These are phyloP conservation scores for Cettia cetti DNA, from an alignment of 2,113 vertebrate species.

Conservation along the genomic window DNA sequence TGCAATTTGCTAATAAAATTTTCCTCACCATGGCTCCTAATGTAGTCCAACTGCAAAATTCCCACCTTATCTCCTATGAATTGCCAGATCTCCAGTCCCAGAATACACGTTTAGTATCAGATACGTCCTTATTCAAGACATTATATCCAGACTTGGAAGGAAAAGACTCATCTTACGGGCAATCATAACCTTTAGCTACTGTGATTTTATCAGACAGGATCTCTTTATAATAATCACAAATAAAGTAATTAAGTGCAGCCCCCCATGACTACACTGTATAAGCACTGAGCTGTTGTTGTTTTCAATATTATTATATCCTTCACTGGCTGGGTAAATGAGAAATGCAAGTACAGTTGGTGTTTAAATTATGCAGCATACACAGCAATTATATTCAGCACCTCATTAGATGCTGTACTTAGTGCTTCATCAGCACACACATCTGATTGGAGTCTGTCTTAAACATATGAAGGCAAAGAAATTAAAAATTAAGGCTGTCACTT, in stretches of 20 bases:
- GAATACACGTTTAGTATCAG: not conserved
- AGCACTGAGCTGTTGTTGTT: not conserved
- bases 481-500: not conserved
- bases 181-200: not conserved
- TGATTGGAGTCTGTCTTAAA: not conserved
- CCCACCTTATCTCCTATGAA: not conserved
- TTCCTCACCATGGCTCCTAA: not conserved
- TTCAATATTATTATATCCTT: not conserved
- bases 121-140: not conserved
- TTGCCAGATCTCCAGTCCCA: not conserved
- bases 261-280: not conserved
- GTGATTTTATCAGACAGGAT: not conserved
- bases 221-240: not conserved
- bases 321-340: not conserved
- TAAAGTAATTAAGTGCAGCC: not conserved
- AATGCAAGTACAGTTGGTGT: not conserved
- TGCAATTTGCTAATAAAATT: not conserved
- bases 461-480: not conserved
- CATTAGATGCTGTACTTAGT: not conserved
- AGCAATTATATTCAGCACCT: not conserved
- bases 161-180: not conserved
- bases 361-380: not conserved
- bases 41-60: not conserved
- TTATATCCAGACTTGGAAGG: not conserved
- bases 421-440: not conserved